Percentiles rank a stretch among this genome's conserved stretches.
These are phyloP conservation scores for Protobothrops mucrosquamatus DNA, from an alignment of 2,113 vertebrate species.

Conservation along the genomic window DNA sequence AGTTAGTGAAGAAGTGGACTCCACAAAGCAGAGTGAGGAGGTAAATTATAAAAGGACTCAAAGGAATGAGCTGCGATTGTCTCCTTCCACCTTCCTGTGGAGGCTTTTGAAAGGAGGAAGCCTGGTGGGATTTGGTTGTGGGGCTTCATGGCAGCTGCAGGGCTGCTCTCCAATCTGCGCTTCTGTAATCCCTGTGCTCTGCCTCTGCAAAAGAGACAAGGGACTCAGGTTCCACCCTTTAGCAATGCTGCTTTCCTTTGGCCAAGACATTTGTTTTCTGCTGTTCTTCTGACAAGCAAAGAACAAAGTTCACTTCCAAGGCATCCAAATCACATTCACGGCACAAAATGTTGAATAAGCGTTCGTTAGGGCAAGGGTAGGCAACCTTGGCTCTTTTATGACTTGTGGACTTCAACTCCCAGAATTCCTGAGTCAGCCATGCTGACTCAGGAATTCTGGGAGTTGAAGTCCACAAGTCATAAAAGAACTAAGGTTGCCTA, in stretches of 20 bases:
- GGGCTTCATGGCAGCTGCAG: neutral
- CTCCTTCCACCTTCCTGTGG: neutral
- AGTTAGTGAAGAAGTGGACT: neutral
- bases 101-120: neutral
- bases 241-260: neutral
- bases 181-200: neutral
- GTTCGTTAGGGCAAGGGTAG: neutral
- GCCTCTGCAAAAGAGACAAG: neutral
- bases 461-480: too few relatives aligned
- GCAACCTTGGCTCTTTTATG: too few relatives aligned
- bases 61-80: neutral
- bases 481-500: too few relatives aligned
- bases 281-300: neutral
- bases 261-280: neutral
- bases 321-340: neutral
- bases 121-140: neutral
- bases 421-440: too few relatives aligned
- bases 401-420: too few relatives aligned
- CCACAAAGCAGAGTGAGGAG: neutral
- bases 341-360: neutral
- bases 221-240: neutral
- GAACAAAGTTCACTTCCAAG: neutral
- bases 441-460: too few relatives aligned
- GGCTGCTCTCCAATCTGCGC: neutral
- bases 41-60: neutral